These are phyloP conservation scores for Steinernema hermaphroditum DNA, from an alignment of 2,888 invertebrate genomes.

Conservation along the genomic window DNA sequence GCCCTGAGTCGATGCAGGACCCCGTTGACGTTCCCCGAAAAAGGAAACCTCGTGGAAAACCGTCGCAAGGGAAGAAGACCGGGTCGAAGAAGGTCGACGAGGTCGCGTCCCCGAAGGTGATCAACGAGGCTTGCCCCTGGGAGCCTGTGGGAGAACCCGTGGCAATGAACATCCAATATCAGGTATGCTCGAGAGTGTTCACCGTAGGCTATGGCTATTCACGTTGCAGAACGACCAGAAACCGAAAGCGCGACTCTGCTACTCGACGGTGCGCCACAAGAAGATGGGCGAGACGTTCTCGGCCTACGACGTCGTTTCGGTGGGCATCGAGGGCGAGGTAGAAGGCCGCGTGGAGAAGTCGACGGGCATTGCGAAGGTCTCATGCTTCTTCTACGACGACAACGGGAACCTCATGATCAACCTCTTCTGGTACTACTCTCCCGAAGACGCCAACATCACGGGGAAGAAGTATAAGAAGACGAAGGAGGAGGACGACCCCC, in stretches of 20 bases:
- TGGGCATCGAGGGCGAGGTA: background rate
- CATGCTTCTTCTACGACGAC: conserved; percentile 10
- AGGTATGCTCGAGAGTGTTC: background rate
- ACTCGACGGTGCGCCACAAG: background rate
- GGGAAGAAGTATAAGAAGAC: background rate
- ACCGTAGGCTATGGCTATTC: background rate
- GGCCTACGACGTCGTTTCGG: background rate
- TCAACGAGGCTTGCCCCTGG: background rate
- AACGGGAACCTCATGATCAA: background rate
- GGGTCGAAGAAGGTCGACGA: background rate
- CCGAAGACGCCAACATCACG: background rate
- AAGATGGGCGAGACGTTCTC: background rate
- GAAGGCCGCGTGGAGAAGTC: conserved; percentile 1
- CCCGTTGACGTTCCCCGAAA: no score
- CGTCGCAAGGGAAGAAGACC: no score
- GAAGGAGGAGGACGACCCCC: background rate
- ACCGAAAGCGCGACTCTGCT: background rate
- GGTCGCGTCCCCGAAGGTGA: background rate
- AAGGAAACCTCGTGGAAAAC: no score
- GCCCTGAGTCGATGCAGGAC: no score
- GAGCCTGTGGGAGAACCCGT: background rate
- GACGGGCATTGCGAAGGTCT: background rate
- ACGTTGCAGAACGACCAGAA: background rate
- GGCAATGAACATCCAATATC: background rate
- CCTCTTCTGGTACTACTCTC: conserved; percentile 16